Evolutionary conservation across 2,888 invertebrate genomes (phyloP).

Genomic region (Diogma glabrata): DNA sequence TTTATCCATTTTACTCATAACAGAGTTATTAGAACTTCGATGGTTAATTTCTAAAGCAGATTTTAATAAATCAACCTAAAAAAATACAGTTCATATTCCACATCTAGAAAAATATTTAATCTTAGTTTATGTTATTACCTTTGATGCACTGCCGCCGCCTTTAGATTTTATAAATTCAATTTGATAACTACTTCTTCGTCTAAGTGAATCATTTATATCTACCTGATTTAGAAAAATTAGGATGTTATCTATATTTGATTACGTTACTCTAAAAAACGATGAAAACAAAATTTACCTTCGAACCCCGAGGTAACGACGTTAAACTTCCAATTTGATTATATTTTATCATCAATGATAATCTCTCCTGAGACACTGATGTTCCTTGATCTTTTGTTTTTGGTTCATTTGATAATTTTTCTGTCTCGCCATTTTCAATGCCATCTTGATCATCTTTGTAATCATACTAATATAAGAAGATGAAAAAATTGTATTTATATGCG

Average conservation of each 20-base stretch:
- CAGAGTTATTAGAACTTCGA: conserved; percentile 39
- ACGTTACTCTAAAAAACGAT: neutral
- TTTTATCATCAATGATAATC: conserved; percentile 61
- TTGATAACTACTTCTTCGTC: conserved; percentile 37
- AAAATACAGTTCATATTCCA: too few species aligned
- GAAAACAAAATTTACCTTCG: conserved; percentile 38
- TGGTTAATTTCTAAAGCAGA: conserved; percentile 59
- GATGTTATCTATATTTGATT: neutral
- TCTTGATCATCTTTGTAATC: conserved; percentile 30
- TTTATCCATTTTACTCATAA: conserved; percentile 37
- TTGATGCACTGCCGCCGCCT: conserved; percentile 35
- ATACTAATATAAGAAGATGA: too few species aligned
- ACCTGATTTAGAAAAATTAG: conserved; percentile 24
- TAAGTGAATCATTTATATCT: conserved; percentile 37
- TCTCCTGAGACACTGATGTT: conserved; percentile 58
- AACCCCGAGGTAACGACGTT: conserved; percentile 55
- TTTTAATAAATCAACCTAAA: conserved; percentile 48
- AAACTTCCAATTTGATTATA: conserved; percentile 66
- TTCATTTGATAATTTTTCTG: conserved; percentile 48
- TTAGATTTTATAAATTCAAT: conserved; percentile 33
- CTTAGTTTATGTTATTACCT: conserved; percentile 37
- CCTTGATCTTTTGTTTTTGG: conserved; percentile 55
- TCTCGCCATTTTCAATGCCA: conserved; percentile 43
- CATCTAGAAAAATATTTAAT: too few species aligned
- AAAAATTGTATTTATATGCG: too few species aligned